Base-by-base conservation (phyloP, 64 coral and sea anemone genomes). In the Montipora capricornis region DNA sequence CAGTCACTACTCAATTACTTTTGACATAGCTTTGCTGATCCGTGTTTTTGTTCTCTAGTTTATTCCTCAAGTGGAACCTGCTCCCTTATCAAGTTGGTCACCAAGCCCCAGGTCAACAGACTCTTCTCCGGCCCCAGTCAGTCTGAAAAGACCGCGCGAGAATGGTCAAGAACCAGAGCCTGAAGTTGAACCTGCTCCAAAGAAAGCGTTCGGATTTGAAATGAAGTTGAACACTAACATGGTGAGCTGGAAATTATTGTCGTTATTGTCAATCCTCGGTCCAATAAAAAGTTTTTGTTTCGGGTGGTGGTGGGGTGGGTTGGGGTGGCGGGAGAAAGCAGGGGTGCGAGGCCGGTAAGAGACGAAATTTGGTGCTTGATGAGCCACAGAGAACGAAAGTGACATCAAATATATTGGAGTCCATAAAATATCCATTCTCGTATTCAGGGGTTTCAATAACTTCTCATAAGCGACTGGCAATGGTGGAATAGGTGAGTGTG, bases 151-250 rank as follows among this genome's bases (percentile, higher is more conserved):
- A 92, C 16, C 77, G 24, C 92, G 93, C 49, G 95, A 97, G 60
- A 97, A 97, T 92, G 95, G 95, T 7, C 75, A 90, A 47, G 94
- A 96, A 22, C 67, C 81, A 2, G 87, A 88, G 58, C 68, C 82
- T 64, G 94, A 96, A 86, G 14, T 59, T 51, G 90, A 92, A 76
- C 91, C 94, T 0, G 80, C 89, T 4, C 87, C 89, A 12, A 99
- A 99, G 85, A 99, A 99, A 61, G 87, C 97, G 0, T 99, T 99
- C 87, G 97, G 91, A 77, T 99, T 99, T 84, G 97, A 99, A 89
- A 99, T 99, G 97, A 99, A 99, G 73, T 67, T 94, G 74, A 92
- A 83, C 17, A 79, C 80, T 48, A 88, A 90, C 68, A 51, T 99
- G 89, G 97, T 99, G 94, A 78, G 94, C 46, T 6, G 22, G 51